Base-by-base conservation (phyloP, 2,797 vertebrate genomes). In the Anguilla anguilla region DNA sequence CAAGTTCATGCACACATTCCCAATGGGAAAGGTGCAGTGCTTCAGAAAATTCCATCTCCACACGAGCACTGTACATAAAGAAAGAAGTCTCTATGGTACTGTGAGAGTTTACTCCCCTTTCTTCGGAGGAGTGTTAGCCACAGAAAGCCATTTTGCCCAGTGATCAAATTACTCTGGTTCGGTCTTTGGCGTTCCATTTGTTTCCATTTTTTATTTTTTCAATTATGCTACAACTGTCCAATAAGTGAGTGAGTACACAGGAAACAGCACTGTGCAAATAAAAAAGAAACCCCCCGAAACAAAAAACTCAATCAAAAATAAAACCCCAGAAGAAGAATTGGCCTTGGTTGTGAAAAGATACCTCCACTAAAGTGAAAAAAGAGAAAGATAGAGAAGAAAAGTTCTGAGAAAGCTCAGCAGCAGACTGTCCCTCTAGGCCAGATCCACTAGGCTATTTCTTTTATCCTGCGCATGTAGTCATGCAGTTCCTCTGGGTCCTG, bases 401-500 rank as follows among this genome's bases (percentile, higher is more conserved):
- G 93, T 94, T 92, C 89, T 92, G 92, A 94, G 93, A 95, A 94
- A 93, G 94, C 93, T 67, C 86, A 49, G 83, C 39, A 51, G 85
- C 61, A 90, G 87, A 91, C 88, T 35, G 64, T 88, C 89, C 88
- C 77, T 90, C 88, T 67, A 69, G 39, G 69, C 11, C 39, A 59
- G 91, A 67, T 90, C 89, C 72, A 91, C 96, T 97, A 99, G 90
- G 97, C 97, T n/a, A 98, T 97, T 93, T 99, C 98, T 94, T 99
- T 98, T 97, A 99, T 98, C 96, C 98, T 97, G 93, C 98, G 96
- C 97, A 98, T 97, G 95, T 99, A 99, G 92, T 97, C 96, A 85
- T 98, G 98, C 93, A 99, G 97, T 93, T 98, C 98, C 86, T 98
- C 97, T 0, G 97, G 98, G 93, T 98, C 97, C 91, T 97, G 97